These are phyloP conservation scores for Eumacrocentrus americanus DNA, from an alignment of 2,888 invertebrate species.

Conservation along the genomic window DNA sequence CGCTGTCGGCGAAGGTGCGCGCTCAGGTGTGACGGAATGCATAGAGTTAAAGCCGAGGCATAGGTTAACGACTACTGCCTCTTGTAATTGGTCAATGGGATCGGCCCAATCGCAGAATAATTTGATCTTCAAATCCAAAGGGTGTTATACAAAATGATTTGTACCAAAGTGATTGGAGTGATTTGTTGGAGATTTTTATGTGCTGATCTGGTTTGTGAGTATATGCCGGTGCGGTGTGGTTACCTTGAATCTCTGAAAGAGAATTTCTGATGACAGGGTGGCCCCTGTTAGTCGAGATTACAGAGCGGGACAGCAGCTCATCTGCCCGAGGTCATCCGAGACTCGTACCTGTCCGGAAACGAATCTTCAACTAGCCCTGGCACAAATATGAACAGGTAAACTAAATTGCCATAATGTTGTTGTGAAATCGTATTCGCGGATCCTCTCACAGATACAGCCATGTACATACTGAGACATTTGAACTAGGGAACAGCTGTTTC, in stretches of 20 bases:
- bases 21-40: constrained; percentile 58
- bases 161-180: background rate
- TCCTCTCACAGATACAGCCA: too few species aligned
- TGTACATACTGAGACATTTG: too few species aligned
- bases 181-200: too few species aligned
- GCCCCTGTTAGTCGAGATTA: constrained; percentile 46
- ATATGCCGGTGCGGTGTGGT: too few species aligned
- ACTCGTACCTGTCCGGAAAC: constrained; percentile 54
- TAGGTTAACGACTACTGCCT: constrained; percentile 59
- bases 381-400: too few species aligned
- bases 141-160: too few species aligned
- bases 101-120: constrained; percentile 44
- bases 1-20: constrained; percentile 41
- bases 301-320: constrained; percentile 53
- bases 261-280: too few species aligned
- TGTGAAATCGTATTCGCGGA: too few species aligned
- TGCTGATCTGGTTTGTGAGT: too few species aligned
- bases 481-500: too few species aligned
- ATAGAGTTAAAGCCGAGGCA: constrained; percentile 54
- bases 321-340: constrained; percentile 51
- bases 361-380: constrained; percentile 52
- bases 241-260: too few species aligned
- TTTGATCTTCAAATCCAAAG: background rate
- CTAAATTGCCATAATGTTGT: too few species aligned
- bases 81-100: constrained; percentile 55